These are phyloP conservation scores for Regulus satrapa DNA, from an alignment of 2,113 vertebrate species.

Conservation along the genomic window DNA sequence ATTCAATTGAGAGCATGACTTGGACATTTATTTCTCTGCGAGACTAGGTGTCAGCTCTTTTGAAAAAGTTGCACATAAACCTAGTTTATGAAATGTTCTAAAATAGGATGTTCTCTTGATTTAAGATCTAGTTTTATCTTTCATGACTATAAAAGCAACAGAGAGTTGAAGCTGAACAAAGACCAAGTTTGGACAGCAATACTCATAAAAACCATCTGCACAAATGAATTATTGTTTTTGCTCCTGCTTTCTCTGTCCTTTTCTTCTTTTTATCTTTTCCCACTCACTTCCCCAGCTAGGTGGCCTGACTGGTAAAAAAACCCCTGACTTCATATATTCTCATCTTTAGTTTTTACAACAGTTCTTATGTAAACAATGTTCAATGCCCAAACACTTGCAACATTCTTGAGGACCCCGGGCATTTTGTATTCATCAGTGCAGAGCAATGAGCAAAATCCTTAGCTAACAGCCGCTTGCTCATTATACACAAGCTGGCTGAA, in stretches of 20 bases:
- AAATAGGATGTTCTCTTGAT: not conserved
- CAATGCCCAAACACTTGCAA: not conserved
- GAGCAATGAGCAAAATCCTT: not conserved
- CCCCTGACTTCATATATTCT: not conserved
- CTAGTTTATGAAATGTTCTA: not conserved
- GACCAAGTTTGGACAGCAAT: not conserved
- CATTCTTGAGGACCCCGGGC: not conserved
- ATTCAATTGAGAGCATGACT: accelerated
- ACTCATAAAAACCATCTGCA: not conserved
- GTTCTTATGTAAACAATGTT: not conserved
- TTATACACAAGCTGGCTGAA: not conserved
- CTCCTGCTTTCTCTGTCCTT: not conserved
- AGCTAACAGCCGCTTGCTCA: not conserved
- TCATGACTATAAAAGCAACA: not conserved
- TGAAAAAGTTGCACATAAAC: not conserved
- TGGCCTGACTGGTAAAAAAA: not conserved
- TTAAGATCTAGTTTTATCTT: not conserved
- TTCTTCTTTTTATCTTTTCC: not conserved
- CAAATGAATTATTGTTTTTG: not conserved
- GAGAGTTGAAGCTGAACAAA: not conserved
- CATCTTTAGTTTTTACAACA: not conserved
- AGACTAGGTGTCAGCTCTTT: not conserved
- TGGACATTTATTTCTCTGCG: not conserved
- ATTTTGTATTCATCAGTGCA: not conserved
- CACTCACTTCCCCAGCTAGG: not conserved